phyloP scores from a whole-genome alignment of 2,797 vertebrate genomes.

The Poliocrania exsul region DNA sequence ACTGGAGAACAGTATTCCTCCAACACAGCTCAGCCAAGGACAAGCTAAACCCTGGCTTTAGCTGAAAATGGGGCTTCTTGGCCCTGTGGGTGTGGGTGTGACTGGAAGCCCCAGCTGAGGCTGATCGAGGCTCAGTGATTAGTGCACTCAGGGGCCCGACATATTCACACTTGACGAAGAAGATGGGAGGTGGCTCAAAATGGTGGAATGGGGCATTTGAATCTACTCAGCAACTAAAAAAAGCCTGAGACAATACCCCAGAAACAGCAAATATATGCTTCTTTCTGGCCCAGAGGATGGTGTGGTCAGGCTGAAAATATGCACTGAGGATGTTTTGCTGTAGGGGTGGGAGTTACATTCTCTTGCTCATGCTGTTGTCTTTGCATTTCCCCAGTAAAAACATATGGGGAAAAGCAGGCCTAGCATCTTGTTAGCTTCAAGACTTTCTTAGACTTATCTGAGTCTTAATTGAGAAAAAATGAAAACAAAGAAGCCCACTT shows the following conservation, averaged over 20 bases:
- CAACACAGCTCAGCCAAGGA: neutral
- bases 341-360: neutral
- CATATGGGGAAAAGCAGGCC: neutral
- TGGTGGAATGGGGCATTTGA: neutral
- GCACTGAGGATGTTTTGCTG: neutral
- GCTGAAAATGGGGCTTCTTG: neutral
- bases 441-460: neutral
- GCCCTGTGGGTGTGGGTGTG: neutral
- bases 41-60: fast-evolving
- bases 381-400: neutral
- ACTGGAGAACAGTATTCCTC: fast-evolving
- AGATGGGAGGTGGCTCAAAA: neutral
- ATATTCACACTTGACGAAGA: neutral
- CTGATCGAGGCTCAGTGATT: neutral
- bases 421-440: neutral
- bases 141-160: neutral
- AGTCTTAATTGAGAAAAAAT: neutral
- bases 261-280: neutral
- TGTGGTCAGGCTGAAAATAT: neutral
- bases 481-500: neutral
- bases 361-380: neutral
- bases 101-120: neutral
- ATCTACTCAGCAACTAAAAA: neutral
- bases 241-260: neutral
- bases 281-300: neutral